phyloP scores from a whole-genome alignment of 2,113 vertebrate species.

The Anoura caudifer region DNA sequence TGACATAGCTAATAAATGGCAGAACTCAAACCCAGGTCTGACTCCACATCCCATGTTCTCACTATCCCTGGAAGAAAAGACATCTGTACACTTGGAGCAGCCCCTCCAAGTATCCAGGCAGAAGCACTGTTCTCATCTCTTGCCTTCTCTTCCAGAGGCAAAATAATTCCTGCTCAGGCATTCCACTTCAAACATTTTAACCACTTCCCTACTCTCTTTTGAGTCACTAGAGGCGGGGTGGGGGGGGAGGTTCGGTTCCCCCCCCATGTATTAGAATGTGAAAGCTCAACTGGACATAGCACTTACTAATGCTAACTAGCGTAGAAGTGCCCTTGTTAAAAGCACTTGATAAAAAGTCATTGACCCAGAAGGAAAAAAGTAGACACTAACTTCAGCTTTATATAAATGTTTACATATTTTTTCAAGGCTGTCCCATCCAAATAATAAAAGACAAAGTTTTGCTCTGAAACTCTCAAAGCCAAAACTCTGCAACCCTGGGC shows the following conservation, averaged over 20 bases:
- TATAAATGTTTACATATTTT: not conserved
- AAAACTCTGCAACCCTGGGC: not conserved
- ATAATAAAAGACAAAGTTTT: constrained; percentile 8
- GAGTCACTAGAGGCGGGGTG: not conserved
- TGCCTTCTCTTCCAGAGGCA: not conserved
- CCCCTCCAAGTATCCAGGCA: not conserved
- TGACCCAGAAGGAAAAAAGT: not conserved
- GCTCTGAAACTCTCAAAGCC: not conserved
- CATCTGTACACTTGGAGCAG: not conserved
- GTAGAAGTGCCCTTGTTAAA: not conserved
- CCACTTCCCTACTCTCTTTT: not conserved
- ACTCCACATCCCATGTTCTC: not conserved
- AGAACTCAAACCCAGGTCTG: not conserved
- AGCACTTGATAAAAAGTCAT: not conserved
- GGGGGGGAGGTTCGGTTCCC: no score
- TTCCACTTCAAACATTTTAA: not conserved
- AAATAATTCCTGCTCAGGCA: not conserved
- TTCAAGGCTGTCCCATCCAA: not conserved
- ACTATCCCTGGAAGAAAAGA: not conserved
- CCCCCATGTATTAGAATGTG: not conserved
- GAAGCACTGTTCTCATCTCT: not conserved
- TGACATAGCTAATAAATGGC: not conserved
- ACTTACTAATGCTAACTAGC: not conserved
- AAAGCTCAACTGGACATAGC: not conserved
- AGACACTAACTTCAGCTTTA: not conserved